These are phyloP conservation scores for Vicugna pacos DNA, from an alignment of 2,113 vertebrate species.

Conservation along the genomic window DNA sequence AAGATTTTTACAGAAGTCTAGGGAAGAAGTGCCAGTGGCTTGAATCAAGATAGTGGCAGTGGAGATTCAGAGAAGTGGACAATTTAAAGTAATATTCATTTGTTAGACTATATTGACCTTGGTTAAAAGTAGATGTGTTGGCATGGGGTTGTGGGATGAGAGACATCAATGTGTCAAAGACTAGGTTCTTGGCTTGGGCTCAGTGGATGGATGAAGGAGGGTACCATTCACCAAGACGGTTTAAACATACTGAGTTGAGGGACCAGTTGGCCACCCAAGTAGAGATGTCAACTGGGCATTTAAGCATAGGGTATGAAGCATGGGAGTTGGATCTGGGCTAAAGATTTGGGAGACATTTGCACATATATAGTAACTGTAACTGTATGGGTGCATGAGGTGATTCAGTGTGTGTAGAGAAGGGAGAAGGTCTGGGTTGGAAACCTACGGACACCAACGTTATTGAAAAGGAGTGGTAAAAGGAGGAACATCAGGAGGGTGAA, in stretches of 20 bases:
- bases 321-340: not conserved
- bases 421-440: not conserved
- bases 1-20: not conserved
- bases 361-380: not conserved
- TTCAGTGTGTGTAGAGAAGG: not conserved
- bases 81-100: conserved; percentile 8
- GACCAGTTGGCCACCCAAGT: not conserved
- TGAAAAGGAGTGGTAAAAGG: not conserved
- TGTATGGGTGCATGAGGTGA: not conserved
- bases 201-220: not conserved
- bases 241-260: not conserved
- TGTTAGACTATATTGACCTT: conserved; percentile 17
- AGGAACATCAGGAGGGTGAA: not conserved
- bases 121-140: conserved; percentile 34
- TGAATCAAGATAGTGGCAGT: not conserved
- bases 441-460: not conserved
- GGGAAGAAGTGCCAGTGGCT: not conserved
- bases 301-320: not conserved
- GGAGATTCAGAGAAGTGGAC: not conserved
- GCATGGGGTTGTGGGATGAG: not conserved
- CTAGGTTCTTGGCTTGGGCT: not conserved
- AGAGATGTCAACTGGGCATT: not conserved
- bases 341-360: not conserved
- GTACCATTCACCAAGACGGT: not conserved
- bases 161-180: conserved; percentile 2